Evolutionary conservation across 2,888 invertebrate species (phyloP).

Genomic region (Carcina quercana): DNA sequence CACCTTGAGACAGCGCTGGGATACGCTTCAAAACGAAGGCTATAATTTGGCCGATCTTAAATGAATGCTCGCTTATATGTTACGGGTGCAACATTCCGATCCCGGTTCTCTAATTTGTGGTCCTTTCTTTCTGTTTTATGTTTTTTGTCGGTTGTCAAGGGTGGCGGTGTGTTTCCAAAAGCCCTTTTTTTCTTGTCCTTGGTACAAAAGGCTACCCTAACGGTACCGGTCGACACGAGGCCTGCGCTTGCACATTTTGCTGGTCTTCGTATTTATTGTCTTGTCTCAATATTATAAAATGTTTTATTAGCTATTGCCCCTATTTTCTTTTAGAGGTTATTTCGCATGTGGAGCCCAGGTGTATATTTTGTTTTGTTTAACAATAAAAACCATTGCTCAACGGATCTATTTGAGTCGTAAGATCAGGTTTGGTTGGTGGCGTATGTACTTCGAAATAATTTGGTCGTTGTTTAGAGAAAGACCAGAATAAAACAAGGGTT

Average conservation of each 20-base stretch:
- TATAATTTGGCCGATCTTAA: conserved; percentile 43
- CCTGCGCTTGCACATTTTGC: conserved; percentile 17
- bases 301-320: too few relatives aligned
- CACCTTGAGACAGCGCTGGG: background rate
- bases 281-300: too few relatives aligned
- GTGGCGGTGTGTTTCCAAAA: conserved; percentile 50
- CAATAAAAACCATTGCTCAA: too few relatives aligned
- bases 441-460: too few relatives aligned
- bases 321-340: too few relatives aligned
- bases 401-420: too few relatives aligned
- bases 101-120: conserved; percentile 62
- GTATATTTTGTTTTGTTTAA: too few relatives aligned
- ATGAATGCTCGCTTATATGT: conserved; percentile 39
- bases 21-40: conserved; percentile 8
- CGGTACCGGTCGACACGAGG: conserved; percentile 42
- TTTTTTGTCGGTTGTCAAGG: conserved; percentile 52
- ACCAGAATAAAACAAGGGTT: conserved; percentile 41
- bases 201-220: conserved; percentile 60
- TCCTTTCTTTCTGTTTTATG: conserved; percentile 62
- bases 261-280: too few relatives aligned
- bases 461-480: too few relatives aligned
- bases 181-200: conserved; percentile 49
- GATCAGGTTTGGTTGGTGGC: too few relatives aligned
- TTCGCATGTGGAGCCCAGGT: too few relatives aligned
- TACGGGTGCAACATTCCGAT: conserved; percentile 67